Base-by-base conservation (phyloP, 2,113 vertebrate genomes). In the Rhizomys pruinosus region DNA sequence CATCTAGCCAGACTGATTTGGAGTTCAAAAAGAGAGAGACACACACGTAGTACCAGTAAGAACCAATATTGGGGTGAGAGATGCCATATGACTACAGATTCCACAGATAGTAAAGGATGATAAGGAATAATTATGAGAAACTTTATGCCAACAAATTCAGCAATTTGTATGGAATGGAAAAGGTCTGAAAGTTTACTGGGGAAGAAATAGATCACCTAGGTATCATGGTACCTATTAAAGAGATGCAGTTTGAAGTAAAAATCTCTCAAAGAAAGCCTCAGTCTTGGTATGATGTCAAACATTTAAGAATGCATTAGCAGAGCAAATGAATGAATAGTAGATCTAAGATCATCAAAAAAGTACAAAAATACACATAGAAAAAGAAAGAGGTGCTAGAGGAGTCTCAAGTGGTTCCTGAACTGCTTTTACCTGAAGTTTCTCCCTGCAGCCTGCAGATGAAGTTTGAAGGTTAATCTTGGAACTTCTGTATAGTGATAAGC, bases 221-320 rank as follows among this genome's bases (percentile, higher is more conserved):
- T 59, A 91, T 57, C 13, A n/a, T 13, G 71, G 19, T 79, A 4
- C 29, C 37, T 69, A 29, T 52, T 78, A 93, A 81, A 42, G 0
- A 86, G 77, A 87, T 78, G 42, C 11, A 29, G 25, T 73, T 87
- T 84, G 17, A 47, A 93, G 11, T n/a, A 64, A 20, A 86, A 91
- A 89, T 34, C 73, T 91, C 42, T 32, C 52, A 95, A 90, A 68
- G 42, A 76, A 89, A 80, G 91, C 20, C 17, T 22, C 23, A 68
- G 73, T 19, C 9, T 84, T 88, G 3, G 20, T 52, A 59, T 71
- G 79, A 44, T 72, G 91, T 37, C 59, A 76, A 86, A 87, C 25
- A 57, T 66, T 44, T 74, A 52, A 73, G 69, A 19, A 68, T 34
- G 52, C n/a, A 1, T 55, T 76, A 87, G 44, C 44, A 71, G 42